These are phyloP conservation scores for Cettia cetti DNA, from an alignment of 2,113 vertebrate genomes.

Conservation along the genomic window DNA sequence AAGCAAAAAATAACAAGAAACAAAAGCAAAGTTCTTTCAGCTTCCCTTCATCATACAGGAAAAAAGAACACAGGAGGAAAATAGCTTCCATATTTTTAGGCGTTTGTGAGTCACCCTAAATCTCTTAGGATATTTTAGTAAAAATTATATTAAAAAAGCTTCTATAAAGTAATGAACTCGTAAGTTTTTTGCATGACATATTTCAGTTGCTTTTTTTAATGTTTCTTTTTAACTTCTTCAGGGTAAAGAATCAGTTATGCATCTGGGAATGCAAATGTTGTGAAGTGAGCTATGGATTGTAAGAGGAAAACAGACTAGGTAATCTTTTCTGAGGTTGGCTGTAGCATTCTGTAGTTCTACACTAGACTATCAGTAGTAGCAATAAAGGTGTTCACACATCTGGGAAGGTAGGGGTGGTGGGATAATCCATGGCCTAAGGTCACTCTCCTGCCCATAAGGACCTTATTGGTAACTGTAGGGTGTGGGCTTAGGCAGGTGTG, in stretches of 20 bases:
- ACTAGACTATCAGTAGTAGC: neutral
- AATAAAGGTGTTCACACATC: neutral
- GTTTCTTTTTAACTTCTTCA: neutral
- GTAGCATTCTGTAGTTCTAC: neutral
- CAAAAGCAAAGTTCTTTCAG: neutral
- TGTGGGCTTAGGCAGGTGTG: neutral
- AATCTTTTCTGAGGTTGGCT: neutral
- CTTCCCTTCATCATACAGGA: neutral
- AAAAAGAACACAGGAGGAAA: neutral
- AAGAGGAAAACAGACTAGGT: neutral
- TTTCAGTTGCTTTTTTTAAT: neutral
- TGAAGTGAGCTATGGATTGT: neutral
- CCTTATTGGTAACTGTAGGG: neutral
- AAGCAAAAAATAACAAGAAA: conserved; percentile 19
- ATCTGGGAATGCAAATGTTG: neutral
- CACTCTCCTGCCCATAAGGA: neutral
- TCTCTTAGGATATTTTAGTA: conserved; percentile 15
- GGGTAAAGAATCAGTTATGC: neutral
- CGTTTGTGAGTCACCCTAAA: conserved; percentile 26
- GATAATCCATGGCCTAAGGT: neutral
- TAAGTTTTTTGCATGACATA: neutral
- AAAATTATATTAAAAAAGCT: neutral
- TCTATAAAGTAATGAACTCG: neutral
- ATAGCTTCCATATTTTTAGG: conserved; percentile 21
- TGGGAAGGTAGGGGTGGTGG: neutral